Evolutionary conservation across 2,113 vertebrate genomes (phyloP).

Genomic region (Tragulus kanchil): DNA sequence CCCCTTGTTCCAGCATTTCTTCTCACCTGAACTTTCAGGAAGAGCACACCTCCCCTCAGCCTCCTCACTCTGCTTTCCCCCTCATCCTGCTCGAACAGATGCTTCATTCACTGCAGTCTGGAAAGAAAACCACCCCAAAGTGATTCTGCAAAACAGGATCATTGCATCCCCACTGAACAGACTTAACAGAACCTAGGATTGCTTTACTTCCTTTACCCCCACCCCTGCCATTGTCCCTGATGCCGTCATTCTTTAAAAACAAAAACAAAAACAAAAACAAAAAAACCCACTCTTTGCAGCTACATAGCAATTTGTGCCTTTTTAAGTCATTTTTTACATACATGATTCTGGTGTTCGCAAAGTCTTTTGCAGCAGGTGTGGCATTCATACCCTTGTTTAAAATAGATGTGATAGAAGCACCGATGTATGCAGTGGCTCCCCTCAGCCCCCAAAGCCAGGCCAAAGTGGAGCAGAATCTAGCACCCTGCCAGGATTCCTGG

Average conservation of each 20-base stretch:
- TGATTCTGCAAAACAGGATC: not conserved
- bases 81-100: not conserved
- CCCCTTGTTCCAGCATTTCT: too few relatives aligned
- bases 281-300: not conserved
- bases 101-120: not conserved
- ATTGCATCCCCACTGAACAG: too few relatives aligned
- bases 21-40: not conserved
- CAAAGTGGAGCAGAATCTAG: not conserved
- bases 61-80: not conserved
- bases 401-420: not conserved
- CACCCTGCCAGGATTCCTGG: not conserved
- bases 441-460: not conserved
- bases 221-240: not conserved
- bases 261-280: not conserved
- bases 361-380: not conserved
- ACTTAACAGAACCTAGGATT: not conserved
- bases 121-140: not conserved
- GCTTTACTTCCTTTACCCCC: not conserved
- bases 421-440: not conserved
- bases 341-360: not conserved
- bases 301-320: not conserved
- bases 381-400: not conserved
- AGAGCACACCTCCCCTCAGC: not conserved
- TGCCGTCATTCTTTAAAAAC: not conserved
- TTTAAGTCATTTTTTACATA: not conserved